Evolutionary conservation across 2,797 vertebrate genomes (phyloP), one percentile per base, ranked within the genome.

Genomic region (Propithecus deckenii): DNA sequence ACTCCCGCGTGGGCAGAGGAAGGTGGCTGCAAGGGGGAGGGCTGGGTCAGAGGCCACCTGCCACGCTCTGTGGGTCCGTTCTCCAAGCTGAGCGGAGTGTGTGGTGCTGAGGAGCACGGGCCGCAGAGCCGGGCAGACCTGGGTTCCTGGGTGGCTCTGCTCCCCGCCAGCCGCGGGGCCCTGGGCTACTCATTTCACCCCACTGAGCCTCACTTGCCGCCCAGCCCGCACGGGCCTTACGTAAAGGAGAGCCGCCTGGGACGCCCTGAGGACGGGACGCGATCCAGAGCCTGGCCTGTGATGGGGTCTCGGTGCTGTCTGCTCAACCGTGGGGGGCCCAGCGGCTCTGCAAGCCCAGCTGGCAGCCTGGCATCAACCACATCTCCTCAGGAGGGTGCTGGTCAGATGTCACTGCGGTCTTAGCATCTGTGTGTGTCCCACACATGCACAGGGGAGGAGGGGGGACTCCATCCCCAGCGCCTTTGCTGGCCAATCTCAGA

Each of bases 31-130:
- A 2, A 13, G 32, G 35, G 30, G 50, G 43, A 13, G 5, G 81
- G n/a, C 48, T n/a, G 57, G 86, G 18, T 43, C 48, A 2, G 20
- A 48, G 65, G 50, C 18, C 9, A 0, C 14, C 3, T n/a, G 8
- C 35, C 8, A 48, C 6, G 5, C 32, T 35, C 18, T 3, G 63
- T 5, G 11, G 13, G 28, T 32, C 8, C 6, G 30, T 14, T 38
- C 41, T 57, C 50, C 18, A 10, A 18, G 23, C 38, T 5, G n/a
- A 18, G 59, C 15, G 22, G 61, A 3, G 2, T 0, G 10, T 1
- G 12, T 23, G 61, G 48, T 28, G 38, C 7, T 10, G 15, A 5
- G 22, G 17, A 14, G 28, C n/a, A 12, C 28, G 28, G 74, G 35
- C 38, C 23, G 38, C 14, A 9, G 18, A 30, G 84, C 25, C 2